Evolutionary conservation across 1,140 invertebrate species (phyloP), one percentile per base, ranked within the genome.

Genomic region (Drosophila pectinifera): DNA sequence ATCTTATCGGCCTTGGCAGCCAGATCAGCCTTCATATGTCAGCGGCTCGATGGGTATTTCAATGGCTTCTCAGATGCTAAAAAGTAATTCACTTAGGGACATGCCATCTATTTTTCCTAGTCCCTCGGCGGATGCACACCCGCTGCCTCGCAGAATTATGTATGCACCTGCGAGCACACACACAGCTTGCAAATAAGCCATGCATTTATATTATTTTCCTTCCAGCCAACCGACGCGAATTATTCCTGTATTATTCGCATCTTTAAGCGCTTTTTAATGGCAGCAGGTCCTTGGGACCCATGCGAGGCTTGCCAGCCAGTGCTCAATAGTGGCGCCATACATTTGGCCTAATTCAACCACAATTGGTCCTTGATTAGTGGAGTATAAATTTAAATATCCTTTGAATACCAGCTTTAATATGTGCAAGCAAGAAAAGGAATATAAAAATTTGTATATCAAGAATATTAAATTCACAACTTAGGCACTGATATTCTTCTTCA

Each of bases 161-260:
- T 62, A 73, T 85, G 49, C 78, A 80, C 77, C 73, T 39, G 68
- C 26, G 49, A 69, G 65, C 65, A 80, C 76, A 6, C 24, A 10
- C 62, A 65, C 77, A 85, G 51, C 75, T 74, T 84, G 61, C 56
- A 72, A 76, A 72, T 80, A 84, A 72, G 76, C 65, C 54, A 65
- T 63, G 57, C 69, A 67, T 51, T 76, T 58, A 41, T 76, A 81
- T 76, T 81, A 58, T 64, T 48, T 51, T 51, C 59, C 48, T 11
- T 38, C 20, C 51, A 41, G 55, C 31, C 24, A 49, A 46, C 48
- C 18, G 41, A 38, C 26, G 6, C 24, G 42, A 31, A 18, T 57
- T 55, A n/a, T 57, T 69, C 67, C 36, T 46, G 49, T 39, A 20
- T 49, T 74, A 51, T 42, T 57, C 38, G 49, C 72, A 45, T 75